These are phyloP conservation scores for Hycleus phaleratus DNA, from an alignment of 1,140 invertebrate species.

Conservation along the genomic window DNA sequence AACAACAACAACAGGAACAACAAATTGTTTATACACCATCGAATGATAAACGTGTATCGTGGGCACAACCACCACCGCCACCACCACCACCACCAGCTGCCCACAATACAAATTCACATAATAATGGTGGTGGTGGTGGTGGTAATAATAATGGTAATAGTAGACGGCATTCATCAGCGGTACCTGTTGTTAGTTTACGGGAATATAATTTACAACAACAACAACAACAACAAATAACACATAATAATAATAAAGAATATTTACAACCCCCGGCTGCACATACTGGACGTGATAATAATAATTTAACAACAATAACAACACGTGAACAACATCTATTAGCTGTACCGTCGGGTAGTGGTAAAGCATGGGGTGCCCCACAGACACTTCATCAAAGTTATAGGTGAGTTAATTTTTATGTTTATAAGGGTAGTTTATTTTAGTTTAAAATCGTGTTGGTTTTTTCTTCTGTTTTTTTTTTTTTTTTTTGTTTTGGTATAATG, in stretches of 20 bases:
- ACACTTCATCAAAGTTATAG: constrained; percentile 52
- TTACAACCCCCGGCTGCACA: constrained; percentile 58
- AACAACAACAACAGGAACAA: constrained; percentile 41
- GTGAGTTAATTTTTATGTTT: constrained; percentile 32
- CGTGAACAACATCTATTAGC: constrained; percentile 43
- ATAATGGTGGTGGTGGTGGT: background rate
- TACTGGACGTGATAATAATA: constrained; percentile 41
- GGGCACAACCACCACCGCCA: constrained; percentile 31
- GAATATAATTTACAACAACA: constrained; percentile 33
- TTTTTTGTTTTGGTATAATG: constrained; percentile 26
- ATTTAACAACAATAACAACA: constrained; percentile 20
- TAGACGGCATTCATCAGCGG: constrained; percentile 30
- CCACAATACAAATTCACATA: constrained; percentile 45
- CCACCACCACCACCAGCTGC: constrained; percentile 40
- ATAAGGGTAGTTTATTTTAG: background rate
- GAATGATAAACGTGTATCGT: constrained; percentile 51
- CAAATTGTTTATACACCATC: constrained; percentile 35
- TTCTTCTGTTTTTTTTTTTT: no score
- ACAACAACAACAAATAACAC: background rate
- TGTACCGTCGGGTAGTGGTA: constrained; percentile 6
- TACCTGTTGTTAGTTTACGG: constrained; percentile 37
- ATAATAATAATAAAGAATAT: constrained; percentile 42
- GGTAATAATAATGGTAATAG: constrained; percentile 14
- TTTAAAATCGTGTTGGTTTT: background rate
- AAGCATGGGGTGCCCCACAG: constrained; percentile 46